Evolutionary conservation across 2,113 vertebrate species (phyloP).

Genomic region (Jaculus jaculus): DNA sequence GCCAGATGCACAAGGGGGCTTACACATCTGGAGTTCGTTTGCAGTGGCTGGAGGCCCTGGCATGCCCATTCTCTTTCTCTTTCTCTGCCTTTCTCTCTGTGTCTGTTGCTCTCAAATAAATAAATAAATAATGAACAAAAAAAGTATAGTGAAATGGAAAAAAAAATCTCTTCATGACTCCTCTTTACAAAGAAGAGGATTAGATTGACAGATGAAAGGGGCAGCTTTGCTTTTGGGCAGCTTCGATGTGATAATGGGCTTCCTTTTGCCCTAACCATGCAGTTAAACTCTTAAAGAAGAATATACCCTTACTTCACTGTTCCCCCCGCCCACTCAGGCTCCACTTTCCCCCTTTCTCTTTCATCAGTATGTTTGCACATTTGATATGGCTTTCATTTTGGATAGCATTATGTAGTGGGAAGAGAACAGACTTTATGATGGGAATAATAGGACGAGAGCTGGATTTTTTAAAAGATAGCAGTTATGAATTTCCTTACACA

Average conservation of each 20-base stretch:
- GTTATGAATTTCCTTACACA: not conserved
- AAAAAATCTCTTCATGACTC: not conserved
- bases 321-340: not conserved
- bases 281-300: not conserved
- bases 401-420: not conserved
- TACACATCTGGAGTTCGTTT: too few relatives aligned
- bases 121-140: too few relatives aligned
- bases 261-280: not conserved
- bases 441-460: not conserved
- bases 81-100: too few relatives aligned
- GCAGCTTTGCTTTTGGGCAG: not conserved
- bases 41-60: too few relatives aligned
- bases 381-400: not conserved
- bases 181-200: not conserved
- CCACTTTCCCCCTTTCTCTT: not conserved
- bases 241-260: not conserved
- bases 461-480: constrained; percentile 6
- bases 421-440: not conserved
- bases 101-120: too few relatives aligned
- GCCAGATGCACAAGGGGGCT: too few relatives aligned
- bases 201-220: not conserved
- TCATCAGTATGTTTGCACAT: not conserved
- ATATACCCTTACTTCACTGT: not conserved
- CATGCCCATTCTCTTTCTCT: too few relatives aligned
- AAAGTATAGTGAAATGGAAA: not conserved